Conservation (phyloP, 2,113 vertebrate genomes). For the Edolisoma coerulescens region DNA sequence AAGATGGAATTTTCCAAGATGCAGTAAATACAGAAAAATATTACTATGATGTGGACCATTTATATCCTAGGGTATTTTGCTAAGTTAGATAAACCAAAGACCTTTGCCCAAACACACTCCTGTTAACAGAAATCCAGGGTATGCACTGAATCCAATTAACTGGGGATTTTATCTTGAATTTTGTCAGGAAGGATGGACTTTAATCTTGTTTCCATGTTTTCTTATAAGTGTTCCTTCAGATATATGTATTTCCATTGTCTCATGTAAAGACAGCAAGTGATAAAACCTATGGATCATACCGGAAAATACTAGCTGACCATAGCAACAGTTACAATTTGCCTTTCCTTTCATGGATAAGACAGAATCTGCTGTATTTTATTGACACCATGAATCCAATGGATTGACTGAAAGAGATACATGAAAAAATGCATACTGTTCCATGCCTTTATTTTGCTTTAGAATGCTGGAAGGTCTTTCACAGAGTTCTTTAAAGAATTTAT, state of each 20-base stretch:
- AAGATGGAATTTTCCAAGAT: neutral
- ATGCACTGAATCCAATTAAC: neutral
- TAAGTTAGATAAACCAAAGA: neutral
- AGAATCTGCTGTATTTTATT: neutral
- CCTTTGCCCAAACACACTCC: neutral
- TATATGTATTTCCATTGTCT: neutral
- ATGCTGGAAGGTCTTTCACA: neutral
- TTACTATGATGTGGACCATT: neutral
- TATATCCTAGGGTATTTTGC: neutral
- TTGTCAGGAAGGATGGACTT: neutral
- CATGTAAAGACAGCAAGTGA: neutral
- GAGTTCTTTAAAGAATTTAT: neutral
- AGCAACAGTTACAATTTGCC: neutral
- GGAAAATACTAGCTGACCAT: neutral
- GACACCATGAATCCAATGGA: neutral
- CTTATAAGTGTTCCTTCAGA: neutral
- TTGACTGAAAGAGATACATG: neutral
- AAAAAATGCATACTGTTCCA: neutral
- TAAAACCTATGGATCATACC: neutral
- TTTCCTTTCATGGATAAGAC: neutral
- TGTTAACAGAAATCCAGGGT: neutral
- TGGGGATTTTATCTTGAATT: neutral
- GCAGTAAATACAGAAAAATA: neutral
- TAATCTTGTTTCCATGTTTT: neutral
- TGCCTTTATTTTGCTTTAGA: neutral